Conservation (phyloP, 1,140 invertebrate genomes). For the Drosophila subpulchrella region DNA sequence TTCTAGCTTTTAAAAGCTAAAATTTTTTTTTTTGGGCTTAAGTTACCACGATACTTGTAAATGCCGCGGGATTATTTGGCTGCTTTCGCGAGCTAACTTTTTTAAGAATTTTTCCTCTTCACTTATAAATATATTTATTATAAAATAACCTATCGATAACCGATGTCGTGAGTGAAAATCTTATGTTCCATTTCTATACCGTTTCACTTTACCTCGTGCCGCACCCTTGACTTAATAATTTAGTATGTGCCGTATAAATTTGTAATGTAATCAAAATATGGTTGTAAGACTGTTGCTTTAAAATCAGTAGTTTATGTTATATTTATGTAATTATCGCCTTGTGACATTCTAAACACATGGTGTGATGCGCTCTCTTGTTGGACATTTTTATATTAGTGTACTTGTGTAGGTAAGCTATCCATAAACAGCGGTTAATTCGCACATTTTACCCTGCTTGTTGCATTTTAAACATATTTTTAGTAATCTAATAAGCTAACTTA, state of each 20-base stretch:
- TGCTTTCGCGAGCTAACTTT: too few relatives aligned
- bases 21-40: too few relatives aligned
- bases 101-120: too few relatives aligned
- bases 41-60: too few relatives aligned
- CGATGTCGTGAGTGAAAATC: constrained; percentile 11
- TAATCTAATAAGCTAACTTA: too few relatives aligned
- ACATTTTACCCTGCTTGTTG: constrained; percentile 18
- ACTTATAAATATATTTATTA: background rate
- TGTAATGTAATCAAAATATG: constrained; percentile 50
- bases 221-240: constrained; percentile 50
- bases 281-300: constrained; percentile 41
- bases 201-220: constrained; percentile 5
- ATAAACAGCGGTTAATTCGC: constrained; percentile 26
- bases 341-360: background rate
- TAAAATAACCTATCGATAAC: constrained; percentile 10
- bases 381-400: constrained; percentile 24
- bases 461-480: background rate
- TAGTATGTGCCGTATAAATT: constrained; percentile 53
- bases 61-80: too few relatives aligned
- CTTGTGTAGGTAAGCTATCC: constrained; percentile 33
- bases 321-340: constrained; percentile 33
- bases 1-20: too few relatives aligned
- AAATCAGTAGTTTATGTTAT: constrained; percentile 20
- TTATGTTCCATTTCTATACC: constrained; percentile 9
- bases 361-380: constrained; percentile 29